Percentiles rank a stretch among this genome's conserved stretches.
Conservation (phyloP, 2,888 invertebrate species). For the Stenchaetothrips biformis region DNA sequence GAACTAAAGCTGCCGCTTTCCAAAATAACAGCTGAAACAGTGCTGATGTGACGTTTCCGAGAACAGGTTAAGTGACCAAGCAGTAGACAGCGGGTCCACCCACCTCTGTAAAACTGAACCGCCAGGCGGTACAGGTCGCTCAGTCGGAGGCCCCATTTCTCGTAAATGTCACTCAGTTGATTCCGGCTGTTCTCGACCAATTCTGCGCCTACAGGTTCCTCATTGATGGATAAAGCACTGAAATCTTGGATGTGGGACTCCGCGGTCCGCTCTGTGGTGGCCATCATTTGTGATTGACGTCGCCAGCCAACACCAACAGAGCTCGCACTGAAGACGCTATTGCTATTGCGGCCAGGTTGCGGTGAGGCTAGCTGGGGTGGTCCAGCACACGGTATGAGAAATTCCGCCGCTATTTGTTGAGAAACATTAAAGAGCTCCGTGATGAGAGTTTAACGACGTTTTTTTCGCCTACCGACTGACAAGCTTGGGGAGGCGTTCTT, state of each 20-base stretch:
- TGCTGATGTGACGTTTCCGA: conserved; percentile 1
- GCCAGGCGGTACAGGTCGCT: conserved; percentile 85
- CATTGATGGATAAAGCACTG: not conserved
- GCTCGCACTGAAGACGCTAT: not conserved
- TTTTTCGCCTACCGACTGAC: no score
- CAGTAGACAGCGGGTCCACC: conserved; percentile 34
- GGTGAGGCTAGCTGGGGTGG: no score
- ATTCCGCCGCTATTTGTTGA: no score
- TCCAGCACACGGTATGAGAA: no score
- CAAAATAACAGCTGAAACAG: not conserved
- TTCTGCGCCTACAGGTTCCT: not conserved
- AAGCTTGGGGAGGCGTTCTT: no score
- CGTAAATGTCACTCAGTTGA: not conserved
- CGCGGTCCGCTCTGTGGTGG: not conserved
- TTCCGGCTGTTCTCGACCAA: not conserved
- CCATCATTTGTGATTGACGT: not conserved
- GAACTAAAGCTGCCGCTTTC: not conserved
- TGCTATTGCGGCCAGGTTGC: not conserved
- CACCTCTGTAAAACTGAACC: conserved; percentile 91
- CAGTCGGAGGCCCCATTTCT: conserved; percentile 64
- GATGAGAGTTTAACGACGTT: no score
- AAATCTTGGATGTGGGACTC: not conserved
- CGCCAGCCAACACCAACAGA: not conserved
- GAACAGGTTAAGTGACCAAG: conserved; percentile 23
- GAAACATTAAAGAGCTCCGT: no score